phyloP scores from a whole-genome alignment of 2,888 invertebrate species.

The Macrophya annulata region DNA sequence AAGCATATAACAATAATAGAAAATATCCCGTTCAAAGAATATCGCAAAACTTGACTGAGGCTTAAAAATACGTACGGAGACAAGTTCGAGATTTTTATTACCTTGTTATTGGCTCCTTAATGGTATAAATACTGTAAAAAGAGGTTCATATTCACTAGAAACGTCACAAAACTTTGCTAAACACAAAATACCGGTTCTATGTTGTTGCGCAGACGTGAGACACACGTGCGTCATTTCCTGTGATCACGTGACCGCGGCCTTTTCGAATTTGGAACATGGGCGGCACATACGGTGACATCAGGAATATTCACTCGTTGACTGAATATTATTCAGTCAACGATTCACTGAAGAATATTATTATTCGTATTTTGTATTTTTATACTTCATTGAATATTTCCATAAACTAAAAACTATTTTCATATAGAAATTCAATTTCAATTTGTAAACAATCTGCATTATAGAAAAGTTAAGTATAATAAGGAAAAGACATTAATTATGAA shows the following conservation, averaged over 20 bases:
- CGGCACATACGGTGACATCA: neutral
- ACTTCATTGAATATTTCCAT: neutral
- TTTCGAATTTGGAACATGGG: neutral
- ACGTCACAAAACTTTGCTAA: neutral
- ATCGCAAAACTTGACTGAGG: neutral
- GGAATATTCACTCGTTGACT: neutral
- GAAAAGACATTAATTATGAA: neutral
- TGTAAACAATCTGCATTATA: neutral
- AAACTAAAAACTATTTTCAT: neutral
- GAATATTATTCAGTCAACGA: too few species aligned
- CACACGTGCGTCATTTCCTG: neutral
- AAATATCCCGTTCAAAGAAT: neutral
- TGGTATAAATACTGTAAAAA: constrained; percentile 14
- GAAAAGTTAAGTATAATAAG: neutral
- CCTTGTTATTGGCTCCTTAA: neutral
- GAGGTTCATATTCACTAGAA: neutral
- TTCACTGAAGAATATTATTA: neutral
- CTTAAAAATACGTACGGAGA: neutral
- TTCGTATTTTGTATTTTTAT: neutral
- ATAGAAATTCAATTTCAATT: neutral
- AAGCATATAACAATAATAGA: neutral
- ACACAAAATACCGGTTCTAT: constrained; percentile 21
- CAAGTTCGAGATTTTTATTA: neutral
- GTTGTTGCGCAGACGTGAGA: neutral
- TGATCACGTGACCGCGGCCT: neutral